These are phyloP conservation scores for Natrix natrix DNA, from an alignment of 2,797 vertebrate species.

Conservation along the genomic window DNA sequence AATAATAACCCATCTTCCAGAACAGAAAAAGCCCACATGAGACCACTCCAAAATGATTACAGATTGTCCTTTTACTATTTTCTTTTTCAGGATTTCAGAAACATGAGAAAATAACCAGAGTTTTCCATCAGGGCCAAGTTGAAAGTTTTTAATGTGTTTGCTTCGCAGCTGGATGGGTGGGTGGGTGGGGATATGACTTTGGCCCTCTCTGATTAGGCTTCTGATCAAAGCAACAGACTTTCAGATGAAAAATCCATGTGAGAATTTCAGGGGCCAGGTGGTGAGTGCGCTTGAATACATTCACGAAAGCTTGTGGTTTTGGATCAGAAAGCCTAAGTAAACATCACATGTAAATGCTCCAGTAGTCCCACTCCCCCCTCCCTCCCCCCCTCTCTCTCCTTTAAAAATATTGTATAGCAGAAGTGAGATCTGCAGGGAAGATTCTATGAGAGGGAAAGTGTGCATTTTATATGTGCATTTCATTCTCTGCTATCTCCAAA, in stretches of 20 bases:
- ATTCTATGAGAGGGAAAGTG: neutral
- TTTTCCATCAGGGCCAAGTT: neutral
- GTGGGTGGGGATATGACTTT: neutral
- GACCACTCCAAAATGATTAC: slow-evolving; percentile 14
- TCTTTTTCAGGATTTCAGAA: slow-evolving; percentile 12
- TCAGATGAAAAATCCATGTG: slow-evolving; percentile 8
- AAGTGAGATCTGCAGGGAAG: neutral
- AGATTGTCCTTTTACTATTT: slow-evolving; percentile 6
- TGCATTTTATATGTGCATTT: neutral
- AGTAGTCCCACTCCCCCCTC: neutral
- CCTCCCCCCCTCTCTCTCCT: neutral
- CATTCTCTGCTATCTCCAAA: neutral
- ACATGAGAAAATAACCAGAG: slow-evolving; percentile 1
- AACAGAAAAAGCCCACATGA: neutral
- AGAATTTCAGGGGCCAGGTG: slow-evolving; percentile 2
- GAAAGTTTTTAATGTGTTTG: slow-evolving; percentile 7
- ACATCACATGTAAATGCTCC: neutral
- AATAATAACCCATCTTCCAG: slow-evolving; percentile 16
- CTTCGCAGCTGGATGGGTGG: neutral
- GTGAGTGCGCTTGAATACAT: slow-evolving; percentile 1
- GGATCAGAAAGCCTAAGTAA: neutral
- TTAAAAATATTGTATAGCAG: neutral
- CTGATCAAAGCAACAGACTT: slow-evolving; percentile 24
- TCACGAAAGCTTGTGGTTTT: neutral
- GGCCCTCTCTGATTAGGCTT: neutral